Evolutionary conservation across 2,797 vertebrate genomes (phyloP).

Genomic region (Dicrostonyx torquatus): DNA sequence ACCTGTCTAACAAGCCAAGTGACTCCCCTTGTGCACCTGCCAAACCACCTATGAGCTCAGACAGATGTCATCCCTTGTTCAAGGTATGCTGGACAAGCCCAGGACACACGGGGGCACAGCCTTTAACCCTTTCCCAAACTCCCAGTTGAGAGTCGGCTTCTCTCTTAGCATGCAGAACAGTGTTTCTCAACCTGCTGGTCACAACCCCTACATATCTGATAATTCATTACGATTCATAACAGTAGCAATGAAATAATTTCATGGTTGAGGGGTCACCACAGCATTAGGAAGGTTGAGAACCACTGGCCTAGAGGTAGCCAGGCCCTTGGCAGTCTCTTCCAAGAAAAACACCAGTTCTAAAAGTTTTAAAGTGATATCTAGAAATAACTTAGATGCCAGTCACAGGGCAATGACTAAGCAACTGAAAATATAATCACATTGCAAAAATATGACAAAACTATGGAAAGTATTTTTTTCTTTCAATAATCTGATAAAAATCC

Average conservation of each 20-base stretch:
- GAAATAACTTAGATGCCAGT: neutral
- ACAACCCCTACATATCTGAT: neutral
- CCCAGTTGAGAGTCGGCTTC: neutral
- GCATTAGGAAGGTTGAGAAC: neutral
- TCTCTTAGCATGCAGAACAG: neutral
- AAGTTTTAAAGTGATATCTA: neutral
- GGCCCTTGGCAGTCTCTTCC: neutral
- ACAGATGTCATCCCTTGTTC: neutral
- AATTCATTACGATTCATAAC: neutral
- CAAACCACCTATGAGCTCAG: neutral
- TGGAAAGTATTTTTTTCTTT: neutral
- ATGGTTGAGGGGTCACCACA: neutral
- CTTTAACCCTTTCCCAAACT: no score
- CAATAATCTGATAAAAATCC: neutral
- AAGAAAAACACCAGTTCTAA: neutral
- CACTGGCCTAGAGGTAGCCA: neutral
- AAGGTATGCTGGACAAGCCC: neutral
- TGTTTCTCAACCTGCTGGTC: neutral
- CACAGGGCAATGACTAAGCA: neutral
- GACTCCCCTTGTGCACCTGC: neutral
- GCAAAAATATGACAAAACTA: neutral
- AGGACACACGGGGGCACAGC: rapidly evolving
- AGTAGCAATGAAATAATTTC: neutral
- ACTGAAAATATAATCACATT: neutral
- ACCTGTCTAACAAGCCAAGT: neutral